Percentiles rank a stretch among this genome's conserved stretches.
These are phyloP conservation scores for Ibidorhyncha struthersii DNA, from an alignment of 2,113 vertebrate species.

Conservation along the genomic window DNA sequence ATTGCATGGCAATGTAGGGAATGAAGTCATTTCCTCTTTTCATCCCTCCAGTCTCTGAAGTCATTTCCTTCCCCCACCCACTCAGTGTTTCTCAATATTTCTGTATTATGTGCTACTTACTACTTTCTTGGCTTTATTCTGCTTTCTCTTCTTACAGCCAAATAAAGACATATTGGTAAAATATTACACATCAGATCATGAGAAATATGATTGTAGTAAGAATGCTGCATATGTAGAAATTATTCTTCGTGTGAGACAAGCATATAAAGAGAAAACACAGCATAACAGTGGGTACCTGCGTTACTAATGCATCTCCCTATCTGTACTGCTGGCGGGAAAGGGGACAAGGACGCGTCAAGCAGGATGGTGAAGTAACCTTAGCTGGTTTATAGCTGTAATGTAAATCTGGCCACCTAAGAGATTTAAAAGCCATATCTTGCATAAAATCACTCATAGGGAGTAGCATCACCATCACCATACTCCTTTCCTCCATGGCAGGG, in stretches of 20 bases:
- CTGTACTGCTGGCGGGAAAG: not conserved
- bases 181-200: not conserved
- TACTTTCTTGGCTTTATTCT: not conserved
- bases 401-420: not conserved
- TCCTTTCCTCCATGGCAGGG: not conserved
- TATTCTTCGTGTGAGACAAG: not conserved
- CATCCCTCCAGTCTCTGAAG: conserved; percentile 48
- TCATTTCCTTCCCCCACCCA: conserved; percentile 63
- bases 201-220: not conserved
- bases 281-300: not conserved
- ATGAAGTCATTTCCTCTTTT: conserved; percentile 65
- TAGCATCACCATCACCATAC: not conserved
- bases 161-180: not conserved
- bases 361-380: not conserved
- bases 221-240: not conserved
- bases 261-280: not conserved
- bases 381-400: not conserved
- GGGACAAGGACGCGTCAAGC: not conserved
- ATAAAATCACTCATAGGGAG: not conserved
- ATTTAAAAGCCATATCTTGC: not conserved
- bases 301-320: not conserved
- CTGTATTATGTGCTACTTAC: not conserved
- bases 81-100: conserved; percentile 45
- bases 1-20: not conserved
- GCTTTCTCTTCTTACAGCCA: not conserved